phyloP scores from a whole-genome alignment of 2,797 vertebrate species.

The Pelochelys cantorii region DNA sequence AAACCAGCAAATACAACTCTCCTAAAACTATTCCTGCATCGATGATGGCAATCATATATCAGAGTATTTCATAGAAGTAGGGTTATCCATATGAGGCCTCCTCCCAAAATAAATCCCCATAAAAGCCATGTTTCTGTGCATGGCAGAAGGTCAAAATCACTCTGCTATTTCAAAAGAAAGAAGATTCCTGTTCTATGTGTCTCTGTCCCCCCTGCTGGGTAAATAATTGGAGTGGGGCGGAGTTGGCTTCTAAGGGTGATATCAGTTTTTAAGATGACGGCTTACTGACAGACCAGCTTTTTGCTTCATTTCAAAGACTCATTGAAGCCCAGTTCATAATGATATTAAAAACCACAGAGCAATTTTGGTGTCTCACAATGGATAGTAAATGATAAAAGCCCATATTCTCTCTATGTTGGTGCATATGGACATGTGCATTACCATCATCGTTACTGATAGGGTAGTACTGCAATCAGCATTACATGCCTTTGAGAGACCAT shows the following conservation, averaged over 20 bases:
- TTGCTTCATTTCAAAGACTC: background rate
- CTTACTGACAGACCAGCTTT: accelerated
- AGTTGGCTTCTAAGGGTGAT: background rate
- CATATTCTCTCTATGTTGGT: background rate
- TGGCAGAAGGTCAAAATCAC: background rate
- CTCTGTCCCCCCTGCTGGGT: background rate
- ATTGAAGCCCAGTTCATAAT: background rate
- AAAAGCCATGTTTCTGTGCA: background rate
- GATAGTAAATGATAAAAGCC: background rate
- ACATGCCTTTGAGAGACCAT: background rate
- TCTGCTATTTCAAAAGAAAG: background rate
- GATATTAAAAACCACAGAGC: background rate
- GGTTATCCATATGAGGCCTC: background rate
- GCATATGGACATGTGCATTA: background rate
- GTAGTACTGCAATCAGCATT: background rate
- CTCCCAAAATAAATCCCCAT: background rate
- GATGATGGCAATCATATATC: background rate
- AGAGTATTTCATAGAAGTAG: background rate
- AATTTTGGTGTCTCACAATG: background rate
- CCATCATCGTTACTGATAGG: background rate
- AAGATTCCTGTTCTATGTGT: background rate
- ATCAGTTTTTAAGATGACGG: background rate
- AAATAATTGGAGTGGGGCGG: background rate
- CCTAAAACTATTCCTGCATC: background rate
- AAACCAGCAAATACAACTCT: background rate